Conservation (phyloP, 2,797 vertebrate species). For the Sebastes goodei region DNA sequence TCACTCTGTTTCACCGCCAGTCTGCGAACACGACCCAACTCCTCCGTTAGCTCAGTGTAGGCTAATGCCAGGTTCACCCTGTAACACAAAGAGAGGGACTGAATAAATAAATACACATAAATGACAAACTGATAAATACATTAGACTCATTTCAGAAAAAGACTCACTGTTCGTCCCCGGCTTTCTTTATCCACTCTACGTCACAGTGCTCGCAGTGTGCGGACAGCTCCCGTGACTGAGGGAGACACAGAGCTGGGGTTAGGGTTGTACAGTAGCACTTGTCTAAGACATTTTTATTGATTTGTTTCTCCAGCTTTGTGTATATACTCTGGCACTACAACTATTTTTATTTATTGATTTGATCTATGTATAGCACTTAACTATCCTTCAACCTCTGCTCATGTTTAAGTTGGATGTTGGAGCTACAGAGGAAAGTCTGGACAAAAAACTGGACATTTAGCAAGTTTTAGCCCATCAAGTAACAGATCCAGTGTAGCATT, state of each 20-base stretch:
- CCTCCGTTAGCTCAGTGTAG: constrained; percentile 91
- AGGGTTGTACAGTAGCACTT: background rate
- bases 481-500: no score
- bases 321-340: background rate
- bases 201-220: constrained; percentile 87
- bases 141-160: background rate
- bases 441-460: background rate
- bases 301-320: background rate
- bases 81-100: background rate
- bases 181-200: constrained; percentile 91
- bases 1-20: constrained; percentile 84
- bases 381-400: background rate
- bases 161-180: constrained; percentile 92
- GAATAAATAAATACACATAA: background rate
- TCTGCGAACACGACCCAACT: constrained; percentile 84
- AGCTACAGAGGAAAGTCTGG: background rate
- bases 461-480: background rate
- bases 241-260: background rate
- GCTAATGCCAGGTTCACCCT: constrained; percentile 90
- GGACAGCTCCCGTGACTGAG: constrained; percentile 56
- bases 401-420: background rate
- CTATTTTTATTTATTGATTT: background rate
- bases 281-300: background rate
- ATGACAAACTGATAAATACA: background rate
- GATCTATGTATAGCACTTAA: background rate